A percentile compares a stretch with the other conserved stretches of the same genome.
These are phyloP conservation scores for Nomada flava DNA, from an alignment of 2,888 invertebrate genomes.

Conservation along the genomic window DNA sequence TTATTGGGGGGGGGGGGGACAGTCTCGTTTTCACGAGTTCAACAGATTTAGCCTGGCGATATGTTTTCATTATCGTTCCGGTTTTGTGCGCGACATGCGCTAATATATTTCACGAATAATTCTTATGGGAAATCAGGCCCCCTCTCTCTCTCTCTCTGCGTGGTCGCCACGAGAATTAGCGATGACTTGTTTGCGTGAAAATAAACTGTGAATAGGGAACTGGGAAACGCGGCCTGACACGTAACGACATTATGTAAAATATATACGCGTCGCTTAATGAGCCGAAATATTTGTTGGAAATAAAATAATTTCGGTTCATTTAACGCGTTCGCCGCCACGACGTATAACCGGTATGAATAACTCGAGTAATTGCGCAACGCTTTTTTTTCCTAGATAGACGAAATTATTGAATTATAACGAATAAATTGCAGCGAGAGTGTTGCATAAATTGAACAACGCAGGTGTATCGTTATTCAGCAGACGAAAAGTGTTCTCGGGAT, in stretches of 20 bases:
- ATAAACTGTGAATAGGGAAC: constrained; percentile 21
- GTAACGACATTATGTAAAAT: constrained; percentile 35
- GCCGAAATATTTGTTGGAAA: constrained; percentile 42
- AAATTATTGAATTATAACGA: neutral
- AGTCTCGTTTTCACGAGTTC: constrained; percentile 10
- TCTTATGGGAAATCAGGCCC: constrained; percentile 55
- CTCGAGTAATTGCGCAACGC: neutral
- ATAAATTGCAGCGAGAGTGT: neutral
- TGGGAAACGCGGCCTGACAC: constrained; percentile 21
- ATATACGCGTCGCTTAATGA: constrained; percentile 34
- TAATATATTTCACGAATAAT: constrained; percentile 42
- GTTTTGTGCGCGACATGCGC: constrained; percentile 5
- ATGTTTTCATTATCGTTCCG: constrained; percentile 32
- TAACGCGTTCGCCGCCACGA: neutral
- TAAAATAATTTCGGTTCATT: constrained; percentile 34
- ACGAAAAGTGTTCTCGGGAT: neutral
- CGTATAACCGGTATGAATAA: neutral
- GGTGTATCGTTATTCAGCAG: neutral
- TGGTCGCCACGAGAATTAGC: constrained; percentile 48
- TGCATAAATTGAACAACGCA: neutral
- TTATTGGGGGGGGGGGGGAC: neutral
- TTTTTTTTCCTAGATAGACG: neutral
- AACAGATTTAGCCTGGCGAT: constrained; percentile 17
- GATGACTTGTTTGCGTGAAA: constrained; percentile 51
- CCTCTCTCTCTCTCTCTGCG: neutral